Conservation (phyloP, 2,797 vertebrate species). For the Sphenodon punctatus region DNA sequence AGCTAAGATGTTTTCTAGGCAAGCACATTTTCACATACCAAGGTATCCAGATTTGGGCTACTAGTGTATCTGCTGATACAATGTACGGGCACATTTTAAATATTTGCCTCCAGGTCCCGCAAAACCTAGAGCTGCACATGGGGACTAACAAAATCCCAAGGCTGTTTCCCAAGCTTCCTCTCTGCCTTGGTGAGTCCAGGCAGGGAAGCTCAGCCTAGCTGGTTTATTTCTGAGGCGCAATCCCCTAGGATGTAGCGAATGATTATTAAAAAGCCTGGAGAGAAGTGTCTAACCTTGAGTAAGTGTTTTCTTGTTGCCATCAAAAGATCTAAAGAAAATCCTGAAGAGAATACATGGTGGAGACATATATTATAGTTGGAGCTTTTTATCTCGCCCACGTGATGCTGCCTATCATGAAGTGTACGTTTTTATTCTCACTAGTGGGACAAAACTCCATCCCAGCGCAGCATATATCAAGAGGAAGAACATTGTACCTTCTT, state of each 20-base stretch:
- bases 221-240: slow-evolving; percentile 37
- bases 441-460: slow-evolving; percentile 81
- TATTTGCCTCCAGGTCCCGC: no score
- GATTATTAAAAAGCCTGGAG: slow-evolving; percentile 69
- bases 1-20: no score
- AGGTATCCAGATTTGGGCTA: no score
- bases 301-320: slow-evolving; percentile 83
- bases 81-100: no score
- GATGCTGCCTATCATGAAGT: slow-evolving; percentile 81
- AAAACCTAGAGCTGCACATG: no score
- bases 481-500: slow-evolving; percentile 82
- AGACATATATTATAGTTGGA: slow-evolving; percentile 79
- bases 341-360: slow-evolving; percentile 74
- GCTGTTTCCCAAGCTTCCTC: slow-evolving; percentile 10
- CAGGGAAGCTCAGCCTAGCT: slow-evolving; percentile 7
- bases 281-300: slow-evolving; percentile 77
- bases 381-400: slow-evolving; percentile 82
- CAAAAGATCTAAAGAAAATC: slow-evolving; percentile 76
- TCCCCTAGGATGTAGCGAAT: slow-evolving; percentile 64
- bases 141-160: no score
- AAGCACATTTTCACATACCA: no score
- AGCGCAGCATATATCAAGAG: slow-evolving; percentile 82
- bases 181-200: neutral
- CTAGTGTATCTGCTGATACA: no score
- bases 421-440: slow-evolving; percentile 81